Evolutionary conservation across 2,113 vertebrate species (phyloP), one percentile per base, ranked within the genome.

Genomic region (Cyprinus carpio): DNA sequence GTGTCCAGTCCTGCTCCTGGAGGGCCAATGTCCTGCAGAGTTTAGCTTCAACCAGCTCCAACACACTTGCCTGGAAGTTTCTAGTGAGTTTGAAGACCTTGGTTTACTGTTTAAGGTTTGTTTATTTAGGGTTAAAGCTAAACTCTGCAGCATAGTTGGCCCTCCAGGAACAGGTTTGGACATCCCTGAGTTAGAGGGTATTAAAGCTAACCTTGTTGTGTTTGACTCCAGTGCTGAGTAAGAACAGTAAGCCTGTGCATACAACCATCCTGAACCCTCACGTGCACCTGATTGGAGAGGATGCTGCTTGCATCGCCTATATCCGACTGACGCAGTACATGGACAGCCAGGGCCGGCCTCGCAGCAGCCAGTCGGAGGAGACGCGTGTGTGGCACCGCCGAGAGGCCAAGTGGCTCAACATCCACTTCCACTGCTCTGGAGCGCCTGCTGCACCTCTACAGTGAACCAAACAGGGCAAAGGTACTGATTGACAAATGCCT

Each of bases 381-480:
- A 99, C 98, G 0, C 96, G 98, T 0, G 98, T 99, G 86, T 99
- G 98, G 98, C 97, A 99, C 89, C 98, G 98, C 90, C 96, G 98
- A 0, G 97, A 99, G 0, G 94, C 97, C 94, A 99, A 98, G 90
- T 99, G 98, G 98, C 97, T 99, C 91, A 99, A 99, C 0, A 97
- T 99, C 89, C 98, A 99, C 93, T 99, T 99, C 92, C 98, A 99
- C 95, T 99, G 98, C 93, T 99, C 98, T 71, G 98, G 98, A 90
- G 98, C 98, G 46, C 97, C 97, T 43, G 97, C 98, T 20, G 97
- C 98, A 87, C 98, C 98, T 20, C 96, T 99, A 94, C 98, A 99
- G 97, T 99, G 98, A 99, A 91, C 81, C 91, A 93, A 88, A 79
- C n/a, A 82, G 86, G 90, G 92, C 92, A 92, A 90, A 93, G 97